Percentiles rank a stretch among this genome's conserved stretches.
Evolutionary conservation across 30 jellyfish, hydroid and myxozoan genomes (phyloP).

Genomic region (Calvadosia cruxmelitensis): DNA sequence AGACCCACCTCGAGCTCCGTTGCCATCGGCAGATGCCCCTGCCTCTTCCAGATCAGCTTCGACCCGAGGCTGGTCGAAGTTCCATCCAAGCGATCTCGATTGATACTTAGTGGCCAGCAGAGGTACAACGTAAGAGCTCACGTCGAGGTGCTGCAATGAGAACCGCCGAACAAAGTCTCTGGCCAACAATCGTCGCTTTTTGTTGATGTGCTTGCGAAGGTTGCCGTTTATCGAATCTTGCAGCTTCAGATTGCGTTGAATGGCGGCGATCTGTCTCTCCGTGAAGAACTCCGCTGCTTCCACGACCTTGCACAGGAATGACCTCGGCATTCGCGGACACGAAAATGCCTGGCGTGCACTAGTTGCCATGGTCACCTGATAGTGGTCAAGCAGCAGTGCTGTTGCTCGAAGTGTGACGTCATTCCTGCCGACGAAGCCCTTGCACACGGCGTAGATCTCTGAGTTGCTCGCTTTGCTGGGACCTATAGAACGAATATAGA

Average conservation of each 20-base stretch:
- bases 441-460: constrained; percentile 72
- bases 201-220: neutral
- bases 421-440: constrained; percentile 22
- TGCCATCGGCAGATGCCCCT: too few relatives aligned
- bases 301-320: neutral
- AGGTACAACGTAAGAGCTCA: neutral
- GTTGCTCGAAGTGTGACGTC: neutral
- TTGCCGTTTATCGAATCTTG: neutral
- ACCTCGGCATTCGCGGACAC: neutral
- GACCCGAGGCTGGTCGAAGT: too few relatives aligned
- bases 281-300: neutral
- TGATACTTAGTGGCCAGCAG: neutral
- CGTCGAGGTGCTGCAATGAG: neutral
- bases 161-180: neutral
- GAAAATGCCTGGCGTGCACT: too few relatives aligned
- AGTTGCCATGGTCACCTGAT: neutral
- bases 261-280: neutral
- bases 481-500: constrained; percentile 38
- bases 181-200: neutral
- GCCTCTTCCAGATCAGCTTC: too few relatives aligned
- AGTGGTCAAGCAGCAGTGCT: neutral
- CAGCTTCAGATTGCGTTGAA: neutral
- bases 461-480: constrained; percentile 99
- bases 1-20: too few relatives aligned
- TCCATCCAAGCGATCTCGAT: neutral